Conservation (phyloP, 1,140 invertebrate species). For the Pantala flavescens region DNA sequence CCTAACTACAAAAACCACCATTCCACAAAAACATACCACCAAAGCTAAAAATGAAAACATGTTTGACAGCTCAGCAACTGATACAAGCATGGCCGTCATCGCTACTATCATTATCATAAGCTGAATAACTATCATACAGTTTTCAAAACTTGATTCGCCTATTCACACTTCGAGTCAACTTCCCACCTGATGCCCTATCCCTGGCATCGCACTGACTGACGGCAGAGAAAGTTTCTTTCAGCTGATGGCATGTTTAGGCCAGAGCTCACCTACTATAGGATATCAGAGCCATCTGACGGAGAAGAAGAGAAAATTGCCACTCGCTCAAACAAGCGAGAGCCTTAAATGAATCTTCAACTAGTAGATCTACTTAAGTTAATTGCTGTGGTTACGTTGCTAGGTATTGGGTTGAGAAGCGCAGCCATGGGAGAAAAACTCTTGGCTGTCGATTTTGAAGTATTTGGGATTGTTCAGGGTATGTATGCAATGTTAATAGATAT, state of each 20-base stretch:
- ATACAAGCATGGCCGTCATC: conserved; percentile 50
- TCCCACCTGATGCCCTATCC: not conserved
- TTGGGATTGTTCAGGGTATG: conserved; percentile 42
- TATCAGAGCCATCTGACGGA: not conserved
- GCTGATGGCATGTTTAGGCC: not conserved
- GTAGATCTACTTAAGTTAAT: too few relatives aligned
- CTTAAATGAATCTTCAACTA: too few relatives aligned
- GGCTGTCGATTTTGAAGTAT: conserved; percentile 42
- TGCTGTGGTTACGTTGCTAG: too few relatives aligned
- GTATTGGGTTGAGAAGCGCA: too few relatives aligned
- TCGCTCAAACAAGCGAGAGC: too few relatives aligned
- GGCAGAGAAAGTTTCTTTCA: not conserved
- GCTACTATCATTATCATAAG: conserved; percentile 26
- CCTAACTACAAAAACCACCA: conserved; percentile 50
- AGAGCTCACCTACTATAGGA: not conserved
- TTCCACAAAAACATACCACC: conserved; percentile 49
- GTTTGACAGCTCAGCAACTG: conserved; percentile 56
- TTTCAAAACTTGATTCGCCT: not conserved
- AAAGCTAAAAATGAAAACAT: conserved; percentile 57
- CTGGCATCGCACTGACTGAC: not conserved
- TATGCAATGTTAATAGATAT: not conserved
- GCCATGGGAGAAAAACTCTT: not conserved
- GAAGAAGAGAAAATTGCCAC: too few relatives aligned
- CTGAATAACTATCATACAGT: not conserved
- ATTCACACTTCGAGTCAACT: not conserved